These are phyloP conservation scores for Cheiracanthium punctorium DNA, from an alignment of 2,888 invertebrate species.

Conservation along the genomic window DNA sequence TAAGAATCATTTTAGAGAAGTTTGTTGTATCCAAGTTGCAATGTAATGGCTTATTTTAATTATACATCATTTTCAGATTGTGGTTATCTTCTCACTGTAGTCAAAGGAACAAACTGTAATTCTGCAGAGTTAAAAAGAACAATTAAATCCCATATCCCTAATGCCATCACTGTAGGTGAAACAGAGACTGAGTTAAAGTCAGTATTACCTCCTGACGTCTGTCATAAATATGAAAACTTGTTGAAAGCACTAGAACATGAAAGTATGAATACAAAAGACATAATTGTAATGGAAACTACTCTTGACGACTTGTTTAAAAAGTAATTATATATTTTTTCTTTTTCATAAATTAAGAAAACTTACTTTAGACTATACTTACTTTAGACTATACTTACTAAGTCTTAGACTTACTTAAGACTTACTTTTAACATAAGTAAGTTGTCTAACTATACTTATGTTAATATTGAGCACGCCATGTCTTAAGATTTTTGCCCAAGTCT, in stretches of 20 bases:
- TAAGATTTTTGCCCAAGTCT: too few species aligned
- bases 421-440: too few species aligned
- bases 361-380: too few species aligned
- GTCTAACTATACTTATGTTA: too few species aligned
- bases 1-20: too few species aligned
- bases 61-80: neutral
- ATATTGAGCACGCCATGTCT: too few species aligned
- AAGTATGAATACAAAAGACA: neutral
- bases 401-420: too few species aligned
- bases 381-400: too few species aligned
- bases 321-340: too few species aligned
- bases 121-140: neutral
- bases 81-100: slow-evolving; percentile 18
- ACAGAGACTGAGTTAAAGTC: neutral
- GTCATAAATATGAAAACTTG: neutral
- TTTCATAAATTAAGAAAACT: too few species aligned
- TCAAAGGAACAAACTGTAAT: slow-evolving; percentile 7
- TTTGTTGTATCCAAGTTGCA: too few species aligned
- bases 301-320: slow-evolving; percentile 20
- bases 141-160: neutral
- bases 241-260: slow-evolving; percentile 17
- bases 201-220: neutral
- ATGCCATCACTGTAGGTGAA: neutral
- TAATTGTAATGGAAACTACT: neutral
- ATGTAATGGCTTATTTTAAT: too few species aligned